Conservation (phyloP, 2,888 invertebrate species). For the Bugulina stolonifera region DNA sequence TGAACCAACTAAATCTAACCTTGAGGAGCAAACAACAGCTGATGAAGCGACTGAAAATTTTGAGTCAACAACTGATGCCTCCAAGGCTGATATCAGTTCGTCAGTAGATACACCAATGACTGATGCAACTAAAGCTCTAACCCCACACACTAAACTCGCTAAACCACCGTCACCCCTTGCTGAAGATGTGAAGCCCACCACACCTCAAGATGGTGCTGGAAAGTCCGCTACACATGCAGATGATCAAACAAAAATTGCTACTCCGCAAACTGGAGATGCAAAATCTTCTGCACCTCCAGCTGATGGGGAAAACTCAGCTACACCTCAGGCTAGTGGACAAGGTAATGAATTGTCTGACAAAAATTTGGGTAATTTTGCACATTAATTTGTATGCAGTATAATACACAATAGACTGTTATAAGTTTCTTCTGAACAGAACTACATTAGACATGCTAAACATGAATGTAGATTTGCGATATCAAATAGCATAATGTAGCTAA, state of each 20-base stretch:
- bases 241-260: too few species aligned
- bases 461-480: too few species aligned
- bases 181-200: neutral
- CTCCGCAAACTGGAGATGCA: neutral
- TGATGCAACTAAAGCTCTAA: neutral
- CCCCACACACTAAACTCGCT: neutral
- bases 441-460: too few species aligned
- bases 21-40: neutral
- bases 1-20: neutral
- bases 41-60: neutral
- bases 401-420: too few species aligned
- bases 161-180: neutral
- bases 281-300: neutral
- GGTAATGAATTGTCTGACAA: too few species aligned
- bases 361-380: too few species aligned
- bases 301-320: neutral
- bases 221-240: neutral
- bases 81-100: neutral
- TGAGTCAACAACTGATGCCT: slow-evolving; percentile 1
- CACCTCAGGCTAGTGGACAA: neutral
- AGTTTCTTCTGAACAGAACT: too few species aligned
- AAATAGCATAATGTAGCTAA: too few species aligned
- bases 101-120: neutral
- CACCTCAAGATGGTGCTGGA: neutral
- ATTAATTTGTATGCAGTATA: too few species aligned